A percentile compares a stretch with the other conserved stretches of the same genome.
Evolutionary conservation across 1,140 invertebrate genomes (phyloP).

Genomic region (Pseudomyrmex cubaensis): DNA sequence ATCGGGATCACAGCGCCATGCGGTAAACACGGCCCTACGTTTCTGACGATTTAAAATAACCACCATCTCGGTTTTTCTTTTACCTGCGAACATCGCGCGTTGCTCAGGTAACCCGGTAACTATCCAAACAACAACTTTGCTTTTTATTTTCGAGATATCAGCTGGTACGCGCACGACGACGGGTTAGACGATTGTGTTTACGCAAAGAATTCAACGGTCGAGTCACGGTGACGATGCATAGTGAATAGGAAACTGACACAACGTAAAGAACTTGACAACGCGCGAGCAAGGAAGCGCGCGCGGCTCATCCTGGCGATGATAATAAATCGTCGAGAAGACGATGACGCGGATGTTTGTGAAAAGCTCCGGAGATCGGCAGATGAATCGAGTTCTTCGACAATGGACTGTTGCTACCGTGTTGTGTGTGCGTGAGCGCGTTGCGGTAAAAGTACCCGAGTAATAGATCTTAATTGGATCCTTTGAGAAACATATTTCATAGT

Average conservation of each 20-base stretch:
- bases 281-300: constrained; percentile 50
- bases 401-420: constrained; percentile 54
- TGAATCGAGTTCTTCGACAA: constrained; percentile 63
- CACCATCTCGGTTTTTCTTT: neutral
- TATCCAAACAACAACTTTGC: constrained; percentile 18
- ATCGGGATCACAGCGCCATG: constrained; percentile 48
- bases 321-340: constrained; percentile 70
- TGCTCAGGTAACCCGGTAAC: constrained; percentile 29
- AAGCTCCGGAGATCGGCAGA: constrained; percentile 54
- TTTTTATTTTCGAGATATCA: constrained; percentile 42
- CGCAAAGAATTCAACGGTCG: constrained; percentile 13
- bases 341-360: constrained; percentile 67
- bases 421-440: neutral
- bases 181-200: constrained; percentile 12
- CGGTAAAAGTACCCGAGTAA: constrained; percentile 54
- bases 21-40: constrained; percentile 30
- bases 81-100: neutral
- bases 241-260: neutral
- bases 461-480: constrained; percentile 65
- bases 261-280: constrained; percentile 61
- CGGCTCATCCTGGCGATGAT: constrained; percentile 49
- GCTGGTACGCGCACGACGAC: constrained; percentile 28
- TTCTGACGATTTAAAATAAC: constrained; percentile 38
- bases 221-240: constrained; percentile 68
- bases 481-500: constrained; percentile 64